phyloP scores from a whole-genome alignment of 2,113 vertebrate genomes.

The Datnioides undecimradiatus region DNA sequence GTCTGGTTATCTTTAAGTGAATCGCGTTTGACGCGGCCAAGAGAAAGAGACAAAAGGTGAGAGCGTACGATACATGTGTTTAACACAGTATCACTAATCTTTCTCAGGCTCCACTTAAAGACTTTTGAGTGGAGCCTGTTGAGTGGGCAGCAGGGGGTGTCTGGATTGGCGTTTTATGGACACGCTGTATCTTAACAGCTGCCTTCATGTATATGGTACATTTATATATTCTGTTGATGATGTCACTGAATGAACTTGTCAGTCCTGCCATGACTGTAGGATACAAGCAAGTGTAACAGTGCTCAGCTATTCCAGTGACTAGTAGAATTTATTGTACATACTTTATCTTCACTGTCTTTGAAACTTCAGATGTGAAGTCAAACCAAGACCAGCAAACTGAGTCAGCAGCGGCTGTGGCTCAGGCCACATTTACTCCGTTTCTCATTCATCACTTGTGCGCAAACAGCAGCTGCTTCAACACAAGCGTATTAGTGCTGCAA shows the following conservation, averaged over 20 bases:
- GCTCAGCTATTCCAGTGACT: too few species aligned
- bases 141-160: conserved; percentile 10
- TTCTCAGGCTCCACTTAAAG: conserved; percentile 13
- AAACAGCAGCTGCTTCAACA: too few species aligned
- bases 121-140: conserved; percentile 9
- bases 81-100: background rate
- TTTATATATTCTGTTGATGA: conserved; percentile 7
- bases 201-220: background rate
- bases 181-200: background rate
- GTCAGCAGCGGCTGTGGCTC: too few species aligned
- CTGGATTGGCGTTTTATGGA: conserved; percentile 33
- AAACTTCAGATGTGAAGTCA: too few species aligned
- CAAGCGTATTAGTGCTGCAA: background rate
- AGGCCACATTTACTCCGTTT: too few species aligned
- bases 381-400: too few species aligned
- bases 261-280: background rate
- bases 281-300: too few species aligned
- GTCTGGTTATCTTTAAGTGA: background rate
- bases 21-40: background rate
- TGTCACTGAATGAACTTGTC: background rate
- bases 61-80: background rate
- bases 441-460: too few species aligned
- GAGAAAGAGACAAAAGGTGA: background rate
- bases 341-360: too few species aligned
- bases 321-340: too few species aligned